phyloP scores from a whole-genome alignment of 2,113 vertebrate species.

The Sceloporus tristichus region DNA sequence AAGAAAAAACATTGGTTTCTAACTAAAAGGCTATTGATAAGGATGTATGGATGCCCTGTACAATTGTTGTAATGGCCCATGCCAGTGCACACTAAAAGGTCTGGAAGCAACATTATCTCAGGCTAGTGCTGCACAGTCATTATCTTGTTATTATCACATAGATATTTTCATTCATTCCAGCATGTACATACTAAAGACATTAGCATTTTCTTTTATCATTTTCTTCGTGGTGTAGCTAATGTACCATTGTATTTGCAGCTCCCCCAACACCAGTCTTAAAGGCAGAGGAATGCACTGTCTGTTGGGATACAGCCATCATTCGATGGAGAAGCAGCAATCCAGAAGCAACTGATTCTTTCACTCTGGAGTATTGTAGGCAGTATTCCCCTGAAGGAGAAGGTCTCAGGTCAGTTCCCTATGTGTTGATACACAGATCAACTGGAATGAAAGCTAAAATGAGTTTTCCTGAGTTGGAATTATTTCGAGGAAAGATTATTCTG shows the following conservation, averaged over 20 bases:
- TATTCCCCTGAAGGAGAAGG: conserved; percentile 92
- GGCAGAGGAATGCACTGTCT: conserved; percentile 86
- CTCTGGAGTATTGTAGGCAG: conserved; percentile 93
- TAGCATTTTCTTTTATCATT: rapidly evolving
- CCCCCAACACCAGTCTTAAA: conserved; percentile 88
- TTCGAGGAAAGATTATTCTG: background rate
- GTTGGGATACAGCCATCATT: conserved; percentile 89
- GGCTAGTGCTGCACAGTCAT: background rate
- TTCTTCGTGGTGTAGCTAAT: background rate
- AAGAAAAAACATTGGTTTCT: no score
- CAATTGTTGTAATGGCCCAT: no score
- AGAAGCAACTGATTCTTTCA: conserved; percentile 81
- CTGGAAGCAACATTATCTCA: no score
- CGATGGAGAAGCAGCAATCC: conserved; percentile 81
- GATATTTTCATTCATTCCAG: rapidly evolving
- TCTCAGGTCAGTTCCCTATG: conserved; percentile 84
- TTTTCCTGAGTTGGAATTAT: rapidly evolving
- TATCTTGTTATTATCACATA: background rate
- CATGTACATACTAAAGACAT: background rate
- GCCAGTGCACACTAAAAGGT: no score
- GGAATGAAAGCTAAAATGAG: rapidly evolving
- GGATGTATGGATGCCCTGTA: no score
- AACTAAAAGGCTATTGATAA: no score
- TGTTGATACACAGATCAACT: rapidly evolving
- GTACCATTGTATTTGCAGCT: conserved; percentile 76